Evolutionary conservation across 2,113 vertebrate genomes (phyloP).

Genomic region (Lepisosteus osseus): DNA sequence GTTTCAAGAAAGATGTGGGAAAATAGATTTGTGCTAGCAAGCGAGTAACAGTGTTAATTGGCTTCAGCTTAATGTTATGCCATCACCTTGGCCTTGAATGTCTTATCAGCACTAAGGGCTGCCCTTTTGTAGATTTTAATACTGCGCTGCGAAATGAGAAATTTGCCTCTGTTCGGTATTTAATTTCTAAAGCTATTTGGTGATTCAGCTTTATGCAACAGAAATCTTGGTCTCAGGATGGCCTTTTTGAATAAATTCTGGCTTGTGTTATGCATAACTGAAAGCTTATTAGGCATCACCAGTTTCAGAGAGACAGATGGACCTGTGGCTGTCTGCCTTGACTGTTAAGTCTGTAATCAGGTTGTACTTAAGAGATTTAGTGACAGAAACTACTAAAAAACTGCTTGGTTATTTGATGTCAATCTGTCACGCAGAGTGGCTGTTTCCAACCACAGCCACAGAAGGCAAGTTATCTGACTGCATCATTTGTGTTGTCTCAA

Average conservation of each 20-base stretch:
- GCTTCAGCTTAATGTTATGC: too few relatives aligned
- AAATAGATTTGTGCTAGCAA: too few relatives aligned
- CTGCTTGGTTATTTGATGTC: background rate
- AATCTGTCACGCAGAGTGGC: slow-evolving; percentile 7
- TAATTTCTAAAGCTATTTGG: background rate
- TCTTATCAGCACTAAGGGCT: too few relatives aligned
- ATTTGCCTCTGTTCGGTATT: too few relatives aligned
- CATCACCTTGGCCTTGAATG: too few relatives aligned
- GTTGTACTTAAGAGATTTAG: slow-evolving; percentile 37
- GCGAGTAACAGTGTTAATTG: too few relatives aligned
- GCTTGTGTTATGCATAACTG: slow-evolving; percentile 30
- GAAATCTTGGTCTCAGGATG: slow-evolving; percentile 2
- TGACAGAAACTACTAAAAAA: slow-evolving; percentile 32
- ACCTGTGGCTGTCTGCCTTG: slow-evolving; percentile 32
- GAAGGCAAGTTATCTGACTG: background rate
- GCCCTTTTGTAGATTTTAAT: too few relatives aligned
- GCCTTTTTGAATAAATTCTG: slow-evolving; percentile 18
- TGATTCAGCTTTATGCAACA: background rate
- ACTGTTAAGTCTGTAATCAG: slow-evolving; percentile 35
- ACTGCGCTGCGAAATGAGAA: too few relatives aligned
- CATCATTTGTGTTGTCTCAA: slow-evolving; percentile 9
- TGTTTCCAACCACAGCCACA: background rate
- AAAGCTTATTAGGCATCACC: slow-evolving; percentile 47
- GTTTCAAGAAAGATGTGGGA: too few relatives aligned
- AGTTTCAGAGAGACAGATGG: slow-evolving; percentile 40